Evolutionary conservation across 2,797 vertebrate genomes (phyloP).

Genomic region (Pteropus rufus): DNA sequence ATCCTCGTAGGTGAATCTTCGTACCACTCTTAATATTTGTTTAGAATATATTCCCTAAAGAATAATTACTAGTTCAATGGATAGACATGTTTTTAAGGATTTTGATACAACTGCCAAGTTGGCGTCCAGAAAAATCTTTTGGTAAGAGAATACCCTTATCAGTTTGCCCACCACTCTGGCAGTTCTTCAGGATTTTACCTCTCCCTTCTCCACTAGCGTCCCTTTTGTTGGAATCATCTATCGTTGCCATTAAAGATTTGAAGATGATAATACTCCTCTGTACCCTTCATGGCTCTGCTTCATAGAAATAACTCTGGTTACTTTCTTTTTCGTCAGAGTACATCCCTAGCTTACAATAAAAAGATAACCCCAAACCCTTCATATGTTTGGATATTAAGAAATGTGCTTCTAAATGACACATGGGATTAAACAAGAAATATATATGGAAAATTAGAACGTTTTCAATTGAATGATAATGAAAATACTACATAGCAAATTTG

Average conservation of each 20-base stretch:
- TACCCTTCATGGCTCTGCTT: not conserved
- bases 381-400: not conserved
- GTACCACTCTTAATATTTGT: not conserved
- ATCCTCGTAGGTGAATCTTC: not conserved
- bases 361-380: not conserved
- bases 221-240: not conserved
- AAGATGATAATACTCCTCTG: not conserved
- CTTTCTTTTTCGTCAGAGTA: not conserved
- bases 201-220: not conserved
- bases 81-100: not conserved
- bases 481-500: not conserved
- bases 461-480: not conserved
- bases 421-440: not conserved
- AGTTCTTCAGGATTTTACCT: not conserved
- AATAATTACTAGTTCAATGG: not conserved
- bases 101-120: not conserved
- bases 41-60: not conserved
- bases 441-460: not conserved
- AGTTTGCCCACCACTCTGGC: not conserved
- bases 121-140: not conserved
- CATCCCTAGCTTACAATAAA: not conserved
- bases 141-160: not conserved
- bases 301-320: not conserved
- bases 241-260: not conserved
- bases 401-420: not conserved